These are phyloP conservation scores for Pelmatolapia mariae DNA, from an alignment of 2,113 vertebrate genomes.

Conservation along the genomic window DNA sequence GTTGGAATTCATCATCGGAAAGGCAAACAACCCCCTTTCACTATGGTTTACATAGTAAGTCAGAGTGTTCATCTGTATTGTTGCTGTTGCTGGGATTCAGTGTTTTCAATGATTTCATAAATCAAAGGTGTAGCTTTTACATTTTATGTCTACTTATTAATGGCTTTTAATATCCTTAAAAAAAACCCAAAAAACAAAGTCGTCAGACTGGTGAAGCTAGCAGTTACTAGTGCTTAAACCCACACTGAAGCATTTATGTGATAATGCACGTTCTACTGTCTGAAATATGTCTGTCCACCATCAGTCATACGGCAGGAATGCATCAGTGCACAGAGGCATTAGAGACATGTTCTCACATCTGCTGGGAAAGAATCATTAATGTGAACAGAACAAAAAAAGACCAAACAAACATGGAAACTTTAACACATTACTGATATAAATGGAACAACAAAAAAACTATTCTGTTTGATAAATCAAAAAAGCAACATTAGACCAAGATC, in stretches of 20 bases:
- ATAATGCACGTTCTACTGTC: neutral
- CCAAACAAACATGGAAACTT: neutral
- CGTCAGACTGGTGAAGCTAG: neutral
- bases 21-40: neutral
- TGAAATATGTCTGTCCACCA: neutral
- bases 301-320: neutral
- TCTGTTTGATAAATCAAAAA: neutral
- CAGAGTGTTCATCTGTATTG: neutral
- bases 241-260: fast-evolving
- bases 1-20: neutral
- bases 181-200: neutral
- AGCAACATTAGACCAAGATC: neutral
- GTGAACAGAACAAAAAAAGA: neutral
- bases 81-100: neutral
- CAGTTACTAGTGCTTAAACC: neutral
- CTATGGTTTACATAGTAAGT: neutral
- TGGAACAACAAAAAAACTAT: fast-evolving
- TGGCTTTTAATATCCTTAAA: neutral
- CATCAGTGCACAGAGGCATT: neutral
- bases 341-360: neutral
- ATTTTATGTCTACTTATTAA: neutral
- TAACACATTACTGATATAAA: neutral
- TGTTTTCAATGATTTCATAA: fast-evolving
- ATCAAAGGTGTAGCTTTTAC: neutral
- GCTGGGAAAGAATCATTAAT: neutral